phyloP scores from a whole-genome alignment of 1,140 invertebrate species.

The Caenorhabditis tropicalis region DNA sequence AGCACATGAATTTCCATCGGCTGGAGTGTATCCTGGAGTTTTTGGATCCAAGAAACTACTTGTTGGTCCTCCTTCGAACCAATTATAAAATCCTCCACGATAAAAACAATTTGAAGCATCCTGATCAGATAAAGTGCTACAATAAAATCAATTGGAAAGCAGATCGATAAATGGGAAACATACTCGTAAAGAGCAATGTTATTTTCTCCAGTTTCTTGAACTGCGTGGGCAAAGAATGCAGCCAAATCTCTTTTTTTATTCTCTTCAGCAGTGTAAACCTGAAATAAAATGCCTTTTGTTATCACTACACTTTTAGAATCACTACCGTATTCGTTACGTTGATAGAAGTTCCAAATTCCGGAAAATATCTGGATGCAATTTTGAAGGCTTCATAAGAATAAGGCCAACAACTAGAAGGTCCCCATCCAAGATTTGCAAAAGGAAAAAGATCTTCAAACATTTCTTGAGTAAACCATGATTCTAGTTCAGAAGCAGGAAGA shows the following conservation, averaged over 20 bases:
- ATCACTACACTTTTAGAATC: too few species aligned
- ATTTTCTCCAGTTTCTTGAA: slow-evolving; percentile 62
- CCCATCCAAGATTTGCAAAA: slow-evolving; percentile 69
- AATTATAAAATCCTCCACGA: slow-evolving; percentile 70
- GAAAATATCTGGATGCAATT: slow-evolving; percentile 71
- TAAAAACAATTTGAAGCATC: slow-evolving; percentile 68
- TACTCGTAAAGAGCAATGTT: slow-evolving; percentile 58
- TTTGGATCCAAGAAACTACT: slow-evolving; percentile 63
- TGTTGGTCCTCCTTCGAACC: slow-evolving; percentile 70
- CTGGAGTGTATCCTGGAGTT: slow-evolving; percentile 60
- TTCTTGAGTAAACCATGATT: slow-evolving; percentile 61
- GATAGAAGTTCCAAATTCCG: slow-evolving; percentile 64
- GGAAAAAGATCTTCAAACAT: slow-evolving; percentile 68
- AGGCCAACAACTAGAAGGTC: slow-evolving; percentile 63
- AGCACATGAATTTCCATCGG: slow-evolving; percentile 62
- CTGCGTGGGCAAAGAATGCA: slow-evolving; percentile 61
- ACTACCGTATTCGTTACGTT: slow-evolving; percentile 47
- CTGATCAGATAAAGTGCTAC: slow-evolving; percentile 38
- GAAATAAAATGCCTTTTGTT: neutral
- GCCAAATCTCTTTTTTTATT: slow-evolving; percentile 56
- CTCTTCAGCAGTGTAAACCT: slow-evolving; percentile 53
- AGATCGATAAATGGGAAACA: neutral
- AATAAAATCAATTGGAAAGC: neutral
- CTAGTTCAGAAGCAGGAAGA: slow-evolving; percentile 55
- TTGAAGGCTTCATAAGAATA: slow-evolving; percentile 70